Evolutionary conservation across 2,113 vertebrate genomes (phyloP), one percentile per base, ranked within the genome.

Genomic region (Chitala chitala): DNA sequence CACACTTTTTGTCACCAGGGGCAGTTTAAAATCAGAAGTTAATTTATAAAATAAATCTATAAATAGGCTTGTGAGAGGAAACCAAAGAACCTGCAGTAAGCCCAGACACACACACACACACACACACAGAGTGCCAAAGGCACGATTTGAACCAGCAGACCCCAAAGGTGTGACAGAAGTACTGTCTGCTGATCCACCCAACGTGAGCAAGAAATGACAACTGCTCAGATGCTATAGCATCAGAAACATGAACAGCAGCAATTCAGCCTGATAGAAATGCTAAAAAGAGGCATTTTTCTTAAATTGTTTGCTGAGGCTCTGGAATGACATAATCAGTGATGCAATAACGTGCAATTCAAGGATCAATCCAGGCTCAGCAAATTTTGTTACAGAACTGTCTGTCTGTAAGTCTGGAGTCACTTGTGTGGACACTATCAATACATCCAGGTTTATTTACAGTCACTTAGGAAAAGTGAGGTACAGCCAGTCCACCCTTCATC

Each of bases 401-500:
- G 53, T 38, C 40, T 29, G 38, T 8, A 38, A 4, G 36, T n/a
- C 10, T 20, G 40, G 69, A 3, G 69, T 78, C 76, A 71, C 61
- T 78, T 72, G 40, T 22, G 42, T 73, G 9, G 76, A 55, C 42
- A 61, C 29, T 15, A 6, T 48, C 56, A 46, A 17, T 50, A 36
- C 26, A 51, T 61, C 56, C 73, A 76, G 40, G 65, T 36, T 40
- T 58, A 48, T n/a, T 64, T 29, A 51, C 8, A 10, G 26, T 36
- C 44, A 17, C 9, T n/a, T n/a, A 55, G 22, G 24, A 44, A 12
- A 46, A 22, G 22, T 22, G 26, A 68, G 12, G 8, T 48, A 29
- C 22, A 63, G 17, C 20, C 58, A n/a, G 58, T 61, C 59, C 38
- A 7, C 42, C 44, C 29, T 68, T 29, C 29, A 46, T 66, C 64